Base-by-base conservation (phyloP, 2,797 vertebrate genomes). In the Centropyge bicolor region DNA sequence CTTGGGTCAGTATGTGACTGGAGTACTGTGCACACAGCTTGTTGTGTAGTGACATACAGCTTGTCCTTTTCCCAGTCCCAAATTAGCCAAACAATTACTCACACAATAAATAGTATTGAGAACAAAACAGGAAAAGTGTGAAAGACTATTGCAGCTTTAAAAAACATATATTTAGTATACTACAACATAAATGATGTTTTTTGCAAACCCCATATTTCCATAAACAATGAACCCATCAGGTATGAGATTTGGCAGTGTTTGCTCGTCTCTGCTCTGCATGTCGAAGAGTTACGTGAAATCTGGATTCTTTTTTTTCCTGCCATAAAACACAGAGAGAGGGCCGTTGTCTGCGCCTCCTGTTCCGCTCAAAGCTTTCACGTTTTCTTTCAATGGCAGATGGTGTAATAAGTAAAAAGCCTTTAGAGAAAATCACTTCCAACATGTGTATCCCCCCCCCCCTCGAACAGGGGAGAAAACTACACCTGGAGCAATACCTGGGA, bases 11-110 rank as follows among this genome's bases (percentile, higher is more conserved):
- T 89, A 80, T 86, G 83, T 84, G 86, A 89, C 88, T 83, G 35
- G 79, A 80, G 89, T 74, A 67, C 77, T 80, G 36, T 76, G 84
- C 68, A 82, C 83, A 62, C 35, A 51, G 76, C 76, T 86, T 88
- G 89, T 83, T 91, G 74, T 88, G 75, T 14, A 46, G 66, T 90
- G 92, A 88, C 81, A 88, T 71, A 70, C 75, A 83, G 84, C 71
- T 87, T 85, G 87, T 93, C 89, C 89, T 94, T 93, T 91, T 87
- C 67, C 27, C 75, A 85, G 76, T 86, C 76, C 63, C 72, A 88
- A 78, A 90, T 90, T 84, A 86, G 65, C 78, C 76, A 62, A 74
- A 81, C 64, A 81, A 88, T 90, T 83, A 86, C 61, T 73, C 63
- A 46, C 43, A 68, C 43, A 76, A 86, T 61, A 86, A 82, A 68